phyloP scores from a whole-genome alignment of 2,113 vertebrate species.

The Cettia cetti region DNA sequence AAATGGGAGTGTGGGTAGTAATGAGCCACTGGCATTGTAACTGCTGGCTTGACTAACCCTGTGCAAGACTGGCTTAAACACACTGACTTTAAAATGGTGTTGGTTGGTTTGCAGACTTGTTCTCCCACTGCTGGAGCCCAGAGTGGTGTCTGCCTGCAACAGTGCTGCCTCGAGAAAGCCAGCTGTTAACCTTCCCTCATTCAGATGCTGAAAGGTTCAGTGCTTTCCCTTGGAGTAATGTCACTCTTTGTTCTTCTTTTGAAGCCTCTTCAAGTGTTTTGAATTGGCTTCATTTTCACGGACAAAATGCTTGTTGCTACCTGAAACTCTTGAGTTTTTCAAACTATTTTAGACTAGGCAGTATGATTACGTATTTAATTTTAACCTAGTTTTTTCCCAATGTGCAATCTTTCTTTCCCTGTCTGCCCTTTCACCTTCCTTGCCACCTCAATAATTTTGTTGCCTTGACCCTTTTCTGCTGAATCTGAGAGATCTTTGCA shows the following conservation, averaged over 20 bases:
- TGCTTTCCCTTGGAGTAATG: not conserved
- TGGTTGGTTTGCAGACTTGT: not conserved
- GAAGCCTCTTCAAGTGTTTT: slow-evolving; percentile 35
- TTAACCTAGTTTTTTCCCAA: not conserved
- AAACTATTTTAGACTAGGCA: not conserved
- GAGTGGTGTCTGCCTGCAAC: not conserved
- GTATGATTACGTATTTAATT: not conserved
- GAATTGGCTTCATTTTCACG: slow-evolving; percentile 7
- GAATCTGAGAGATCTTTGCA: not conserved
- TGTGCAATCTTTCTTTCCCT: not conserved
- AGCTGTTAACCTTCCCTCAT: slow-evolving; percentile 30
- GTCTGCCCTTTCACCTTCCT: not conserved
- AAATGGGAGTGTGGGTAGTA: not conserved
- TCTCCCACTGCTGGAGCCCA: not conserved
- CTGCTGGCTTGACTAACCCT: not conserved
- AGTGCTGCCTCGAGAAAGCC: not conserved
- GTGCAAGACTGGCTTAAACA: not conserved
- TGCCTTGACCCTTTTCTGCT: not conserved
- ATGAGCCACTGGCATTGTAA: not conserved
- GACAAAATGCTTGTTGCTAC: slow-evolving; percentile 1
- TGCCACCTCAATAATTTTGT: not conserved
- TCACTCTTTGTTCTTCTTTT: slow-evolving; percentile 45
- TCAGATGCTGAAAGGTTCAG: slow-evolving; percentile 12
- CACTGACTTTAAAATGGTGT: not conserved
- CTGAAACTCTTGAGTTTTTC: not conserved